A percentile compares a stretch with the other conserved stretches of the same genome.
These are phyloP conservation scores for Brachypteracias leptosomus DNA, from an alignment of 2,113 vertebrate genomes.

Conservation along the genomic window DNA sequence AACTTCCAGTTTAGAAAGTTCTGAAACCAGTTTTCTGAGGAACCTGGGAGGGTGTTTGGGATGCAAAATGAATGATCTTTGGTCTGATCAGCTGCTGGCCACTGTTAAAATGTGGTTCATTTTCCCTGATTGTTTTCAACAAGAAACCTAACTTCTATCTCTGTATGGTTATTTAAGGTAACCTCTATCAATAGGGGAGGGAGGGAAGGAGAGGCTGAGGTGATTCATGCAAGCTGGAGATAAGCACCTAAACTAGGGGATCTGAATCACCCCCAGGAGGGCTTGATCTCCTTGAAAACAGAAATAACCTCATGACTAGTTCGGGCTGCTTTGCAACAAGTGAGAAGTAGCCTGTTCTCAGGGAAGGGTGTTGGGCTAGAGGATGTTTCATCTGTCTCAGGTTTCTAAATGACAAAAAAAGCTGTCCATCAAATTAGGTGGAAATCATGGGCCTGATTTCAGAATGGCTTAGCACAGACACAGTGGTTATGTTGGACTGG, in stretches of 20 bases:
- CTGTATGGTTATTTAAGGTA: not conserved
- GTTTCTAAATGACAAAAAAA: not conserved
- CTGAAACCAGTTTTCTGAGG: not conserved
- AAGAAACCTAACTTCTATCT: not conserved
- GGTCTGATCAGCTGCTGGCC: not conserved
- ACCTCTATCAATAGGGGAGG: not conserved
- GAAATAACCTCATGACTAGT: conserved; percentile 9
- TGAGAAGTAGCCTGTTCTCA: not conserved
- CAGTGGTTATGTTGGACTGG: not conserved
- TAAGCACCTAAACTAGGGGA: not conserved
- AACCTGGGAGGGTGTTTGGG: not conserved
- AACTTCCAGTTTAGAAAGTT: not conserved
- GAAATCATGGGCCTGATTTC: not conserved
- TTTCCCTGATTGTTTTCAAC: not conserved
- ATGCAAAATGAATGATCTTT: not conserved
- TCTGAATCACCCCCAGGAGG: not conserved
- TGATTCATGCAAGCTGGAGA: not conserved
- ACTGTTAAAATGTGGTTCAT: not conserved
- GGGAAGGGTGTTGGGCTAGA: not conserved
- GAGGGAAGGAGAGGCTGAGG: not conserved
- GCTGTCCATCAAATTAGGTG: not conserved
- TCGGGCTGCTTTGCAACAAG: not conserved
- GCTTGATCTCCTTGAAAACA: not conserved
- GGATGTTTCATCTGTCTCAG: not conserved
- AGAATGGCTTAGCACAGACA: not conserved